Evolutionary conservation across 30 jellyfish, hydroid and myxozoan genomes (phyloP), one percentile per base, ranked within the genome.

Genomic region (Pseudorhiza aurosa): DNA sequence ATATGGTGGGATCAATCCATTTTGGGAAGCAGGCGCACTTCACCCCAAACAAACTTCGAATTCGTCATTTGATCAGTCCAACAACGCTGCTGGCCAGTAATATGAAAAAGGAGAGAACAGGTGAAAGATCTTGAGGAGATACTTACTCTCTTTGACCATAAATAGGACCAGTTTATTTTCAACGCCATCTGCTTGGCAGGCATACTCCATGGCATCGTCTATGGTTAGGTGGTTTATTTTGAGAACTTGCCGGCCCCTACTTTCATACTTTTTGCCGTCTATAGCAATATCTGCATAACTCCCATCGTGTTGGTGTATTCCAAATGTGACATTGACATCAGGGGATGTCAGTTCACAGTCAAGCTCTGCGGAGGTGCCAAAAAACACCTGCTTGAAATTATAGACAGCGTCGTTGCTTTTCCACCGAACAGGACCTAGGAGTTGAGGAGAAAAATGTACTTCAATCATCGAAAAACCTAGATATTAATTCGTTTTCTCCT

Each of bases 161-260:
- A 82, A 29, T 2, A 36, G 4, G 9, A 82, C 24, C 14, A 0
- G 24, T 37, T 58, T 82, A n/a, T 68, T 42, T 1, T 19, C 53
- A 37, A 82, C 51, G 29, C 94, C 94, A 8, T 43, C 59, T 4
- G 97, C 81, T 8, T 55, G 56, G 70, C 97, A 89, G 19, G 59
- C 67, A 75, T 73, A 65, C 8, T 12, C 58, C 1, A 40, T 36
- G 30, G 57, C 77, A 55, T 89, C 96, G 30, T 8, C 60, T 0
- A 0, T 0, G n/a, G 24, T 18, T 56, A 83, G 24, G 43, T 83
- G 51, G 57, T 65, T 60, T 46, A 89, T 77, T 65, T 58, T 72
- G 53, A 89, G 56, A 40, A 62, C 29, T 58, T 89, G 88, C 62
- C 35, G 30, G 31, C 85, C 65, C 65, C 57, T 32, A 59, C 65